Evolutionary conservation across 1,140 invertebrate species (phyloP).

Genomic region (Adoxophyes honmai): DNA sequence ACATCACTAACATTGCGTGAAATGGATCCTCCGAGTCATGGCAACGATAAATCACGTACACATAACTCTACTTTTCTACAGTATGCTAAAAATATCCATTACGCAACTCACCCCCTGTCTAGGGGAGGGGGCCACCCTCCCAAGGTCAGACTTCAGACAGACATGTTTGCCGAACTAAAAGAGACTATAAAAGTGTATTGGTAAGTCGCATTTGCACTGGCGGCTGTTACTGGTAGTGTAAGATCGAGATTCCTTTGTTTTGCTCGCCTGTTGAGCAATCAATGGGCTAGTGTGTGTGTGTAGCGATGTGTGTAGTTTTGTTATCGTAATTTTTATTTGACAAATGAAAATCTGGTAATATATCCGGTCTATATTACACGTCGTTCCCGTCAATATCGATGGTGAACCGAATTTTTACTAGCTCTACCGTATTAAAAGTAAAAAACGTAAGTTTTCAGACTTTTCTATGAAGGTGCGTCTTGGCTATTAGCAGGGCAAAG

Average conservation of each 20-base stretch:
- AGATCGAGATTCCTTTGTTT: constrained; percentile 9
- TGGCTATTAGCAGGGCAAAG: too few species aligned
- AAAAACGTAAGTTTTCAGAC: too few species aligned
- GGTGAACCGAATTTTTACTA: too few species aligned
- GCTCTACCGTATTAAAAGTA: too few species aligned
- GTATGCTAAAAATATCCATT: constrained; percentile 13
- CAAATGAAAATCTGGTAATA: too few species aligned
- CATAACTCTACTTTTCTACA: constrained; percentile 10
- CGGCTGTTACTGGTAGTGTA: background rate
- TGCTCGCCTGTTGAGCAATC: constrained; percentile 36
- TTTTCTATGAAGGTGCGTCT: too few species aligned
- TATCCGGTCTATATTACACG: too few species aligned
- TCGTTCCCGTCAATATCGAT: too few species aligned
- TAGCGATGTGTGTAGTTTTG: too few species aligned
- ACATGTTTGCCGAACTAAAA: background rate
- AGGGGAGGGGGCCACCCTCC: background rate
- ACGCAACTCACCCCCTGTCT: background rate
- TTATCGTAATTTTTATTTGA: too few species aligned
- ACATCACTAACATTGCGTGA: background rate
- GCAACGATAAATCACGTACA: constrained; percentile 4
- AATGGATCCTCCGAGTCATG: background rate
- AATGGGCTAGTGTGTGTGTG: constrained; percentile 31
- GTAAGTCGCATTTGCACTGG: background rate
- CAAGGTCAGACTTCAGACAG: constrained; percentile 15
- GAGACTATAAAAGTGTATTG: background rate